phyloP scores from a whole-genome alignment of 2,113 vertebrate species.

The Chroicocephalus ridibundus region DNA sequence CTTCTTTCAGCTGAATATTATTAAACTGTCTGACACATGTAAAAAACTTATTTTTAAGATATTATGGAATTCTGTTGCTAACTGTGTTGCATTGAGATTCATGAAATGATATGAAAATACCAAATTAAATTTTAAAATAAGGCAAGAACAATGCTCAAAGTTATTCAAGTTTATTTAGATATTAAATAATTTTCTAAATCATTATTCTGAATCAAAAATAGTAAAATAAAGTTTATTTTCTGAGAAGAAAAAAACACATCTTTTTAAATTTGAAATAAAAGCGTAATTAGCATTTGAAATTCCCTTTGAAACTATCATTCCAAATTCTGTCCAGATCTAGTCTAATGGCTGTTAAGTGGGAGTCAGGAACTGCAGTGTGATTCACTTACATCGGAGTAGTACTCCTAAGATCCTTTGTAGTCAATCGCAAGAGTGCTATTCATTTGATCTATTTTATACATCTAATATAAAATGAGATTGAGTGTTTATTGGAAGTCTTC shows the following conservation, averaged over 20 bases:
- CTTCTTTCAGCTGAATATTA: background rate
- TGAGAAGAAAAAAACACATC: background rate
- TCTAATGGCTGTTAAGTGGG: background rate
- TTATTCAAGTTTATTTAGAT: background rate
- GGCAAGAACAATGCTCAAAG: background rate
- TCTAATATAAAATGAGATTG: background rate
- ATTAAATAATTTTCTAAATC: background rate
- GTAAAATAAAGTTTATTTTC: background rate
- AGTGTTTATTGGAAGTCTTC: background rate
- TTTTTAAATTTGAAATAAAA: background rate
- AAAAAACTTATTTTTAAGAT: background rate
- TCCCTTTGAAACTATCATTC: background rate
- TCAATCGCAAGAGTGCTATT: background rate
- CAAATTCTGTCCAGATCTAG: background rate
- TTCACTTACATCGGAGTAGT: background rate
- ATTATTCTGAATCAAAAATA: background rate
- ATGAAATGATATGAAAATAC: background rate
- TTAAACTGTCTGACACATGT: background rate
- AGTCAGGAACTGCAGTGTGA: background rate
- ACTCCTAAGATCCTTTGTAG: background rate
- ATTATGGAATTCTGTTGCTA: background rate
- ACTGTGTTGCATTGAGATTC: background rate
- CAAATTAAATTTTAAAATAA: background rate
- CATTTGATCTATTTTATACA: background rate
- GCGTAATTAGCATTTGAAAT: background rate